Evolutionary conservation across 1,140 invertebrate species (phyloP).

Genomic region (Neoseiulus cucumeris): DNA sequence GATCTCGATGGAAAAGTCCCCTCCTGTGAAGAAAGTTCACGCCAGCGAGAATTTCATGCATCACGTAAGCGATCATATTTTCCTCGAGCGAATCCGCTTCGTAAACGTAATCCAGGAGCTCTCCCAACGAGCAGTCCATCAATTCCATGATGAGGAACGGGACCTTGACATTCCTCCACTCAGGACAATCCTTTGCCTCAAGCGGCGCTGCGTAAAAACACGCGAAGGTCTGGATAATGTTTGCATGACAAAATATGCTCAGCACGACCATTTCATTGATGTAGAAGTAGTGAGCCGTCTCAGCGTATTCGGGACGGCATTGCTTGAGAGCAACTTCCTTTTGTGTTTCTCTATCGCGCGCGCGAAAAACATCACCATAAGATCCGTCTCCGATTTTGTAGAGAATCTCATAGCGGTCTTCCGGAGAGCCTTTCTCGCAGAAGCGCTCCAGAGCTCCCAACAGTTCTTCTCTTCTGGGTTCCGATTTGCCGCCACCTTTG

Average conservation of each 20-base stretch:
- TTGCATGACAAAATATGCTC: neutral
- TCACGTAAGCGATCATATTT: slow-evolving; percentile 34
- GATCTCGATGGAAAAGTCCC: slow-evolving; percentile 30
- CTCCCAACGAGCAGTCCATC: neutral
- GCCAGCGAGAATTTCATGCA: slow-evolving; percentile 72
- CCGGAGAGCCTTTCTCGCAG: neutral
- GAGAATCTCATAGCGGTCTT: neutral
- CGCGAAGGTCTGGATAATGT: neutral
- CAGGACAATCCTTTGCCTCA: neutral
- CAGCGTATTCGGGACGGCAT: neutral
- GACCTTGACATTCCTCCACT: neutral
- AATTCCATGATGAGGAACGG: slow-evolving; percentile 1
- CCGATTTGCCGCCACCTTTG: too few species aligned
- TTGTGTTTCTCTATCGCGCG: neutral
- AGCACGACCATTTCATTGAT: neutral
- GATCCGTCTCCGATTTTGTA: neutral
- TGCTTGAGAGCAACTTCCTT: neutral
- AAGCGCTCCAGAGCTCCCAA: neutral
- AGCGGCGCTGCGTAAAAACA: neutral
- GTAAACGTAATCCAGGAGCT: neutral
- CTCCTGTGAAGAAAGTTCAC: slow-evolving; percentile 38
- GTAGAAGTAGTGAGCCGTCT: neutral
- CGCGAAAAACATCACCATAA: neutral
- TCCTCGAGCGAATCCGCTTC: neutral
- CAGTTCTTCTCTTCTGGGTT: too few species aligned